These are phyloP conservation scores for Macrosiphum euphorbiae DNA, from an alignment of 2,888 invertebrate species.

Conservation along the genomic window DNA sequence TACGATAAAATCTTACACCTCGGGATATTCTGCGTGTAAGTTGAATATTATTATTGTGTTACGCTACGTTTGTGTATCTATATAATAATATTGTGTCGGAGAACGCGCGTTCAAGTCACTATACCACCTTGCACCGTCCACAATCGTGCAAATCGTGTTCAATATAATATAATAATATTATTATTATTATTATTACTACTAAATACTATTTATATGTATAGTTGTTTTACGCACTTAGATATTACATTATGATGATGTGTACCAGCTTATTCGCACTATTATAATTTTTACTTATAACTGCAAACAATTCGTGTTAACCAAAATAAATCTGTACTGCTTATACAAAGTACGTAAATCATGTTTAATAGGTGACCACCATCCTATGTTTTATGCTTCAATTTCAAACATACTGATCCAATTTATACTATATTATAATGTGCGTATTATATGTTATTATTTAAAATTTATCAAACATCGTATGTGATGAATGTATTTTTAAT, in stretches of 20 bases:
- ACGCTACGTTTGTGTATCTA: neutral
- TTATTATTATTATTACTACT: neutral
- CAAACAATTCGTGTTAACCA: neutral
- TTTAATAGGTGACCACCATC: neutral
- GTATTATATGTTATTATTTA: neutral
- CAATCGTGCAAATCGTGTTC: constrained; percentile 60
- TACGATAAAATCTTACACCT: constrained; percentile 54
- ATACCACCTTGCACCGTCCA: neutral
- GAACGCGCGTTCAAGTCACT: constrained; percentile 57
- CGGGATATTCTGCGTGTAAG: constrained; percentile 9
- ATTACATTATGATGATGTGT: neutral
- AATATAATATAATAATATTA: constrained; percentile 25
- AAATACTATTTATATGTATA: neutral
- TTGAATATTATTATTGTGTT: constrained; percentile 22
- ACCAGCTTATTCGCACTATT: neutral
- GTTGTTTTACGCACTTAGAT: neutral
- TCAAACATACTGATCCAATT: neutral
- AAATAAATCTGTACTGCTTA: neutral
- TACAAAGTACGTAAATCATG: neutral
- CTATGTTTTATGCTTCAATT: neutral
- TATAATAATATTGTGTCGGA: constrained; percentile 2
- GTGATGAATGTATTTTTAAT: neutral
- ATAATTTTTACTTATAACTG: neutral
- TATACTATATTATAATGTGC: neutral
- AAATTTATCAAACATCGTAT: neutral